Percentiles rank a stretch among this genome's conserved stretches.
Evolutionary conservation across 2,113 vertebrate species (phyloP).

Genomic region (Bettongia penicillata): DNA sequence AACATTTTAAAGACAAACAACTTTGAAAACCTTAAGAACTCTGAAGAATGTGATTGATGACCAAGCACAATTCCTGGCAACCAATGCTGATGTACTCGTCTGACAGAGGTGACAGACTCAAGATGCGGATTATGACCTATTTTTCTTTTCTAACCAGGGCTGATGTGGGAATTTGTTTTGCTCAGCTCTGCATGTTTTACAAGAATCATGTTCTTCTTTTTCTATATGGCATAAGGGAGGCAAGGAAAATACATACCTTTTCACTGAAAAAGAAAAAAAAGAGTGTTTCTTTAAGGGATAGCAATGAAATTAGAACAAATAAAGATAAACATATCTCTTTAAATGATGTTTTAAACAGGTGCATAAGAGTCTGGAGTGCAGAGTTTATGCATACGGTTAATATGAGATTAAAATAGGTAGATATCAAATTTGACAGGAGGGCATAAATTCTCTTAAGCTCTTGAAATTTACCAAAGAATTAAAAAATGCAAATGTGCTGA

Average conservation of each 20-base stretch:
- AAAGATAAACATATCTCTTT: constrained; percentile 59
- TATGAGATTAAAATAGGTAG: constrained; percentile 79
- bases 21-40: background rate
- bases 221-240: background rate
- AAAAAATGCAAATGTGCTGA: constrained; percentile 84
- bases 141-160: background rate
- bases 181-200: background rate
- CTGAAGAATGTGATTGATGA: background rate
- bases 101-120: background rate
- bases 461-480: constrained; percentile 83
- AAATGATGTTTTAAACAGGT: constrained; percentile 60
- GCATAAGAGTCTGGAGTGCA: constrained; percentile 70
- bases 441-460: constrained; percentile 82
- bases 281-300: constrained; percentile 47
- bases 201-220: background rate
- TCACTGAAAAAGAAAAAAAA: background rate
- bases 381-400: constrained; percentile 73
- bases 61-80: background rate
- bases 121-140: background rate
- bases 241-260: background rate
- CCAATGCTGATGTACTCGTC: background rate
- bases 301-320: constrained; percentile 24
- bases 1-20: background rate
- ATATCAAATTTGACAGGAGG: constrained; percentile 78
- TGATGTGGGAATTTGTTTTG: background rate